Base-by-base conservation (phyloP, 2,797 vertebrate genomes). In the Eptatretus atami region DNA sequence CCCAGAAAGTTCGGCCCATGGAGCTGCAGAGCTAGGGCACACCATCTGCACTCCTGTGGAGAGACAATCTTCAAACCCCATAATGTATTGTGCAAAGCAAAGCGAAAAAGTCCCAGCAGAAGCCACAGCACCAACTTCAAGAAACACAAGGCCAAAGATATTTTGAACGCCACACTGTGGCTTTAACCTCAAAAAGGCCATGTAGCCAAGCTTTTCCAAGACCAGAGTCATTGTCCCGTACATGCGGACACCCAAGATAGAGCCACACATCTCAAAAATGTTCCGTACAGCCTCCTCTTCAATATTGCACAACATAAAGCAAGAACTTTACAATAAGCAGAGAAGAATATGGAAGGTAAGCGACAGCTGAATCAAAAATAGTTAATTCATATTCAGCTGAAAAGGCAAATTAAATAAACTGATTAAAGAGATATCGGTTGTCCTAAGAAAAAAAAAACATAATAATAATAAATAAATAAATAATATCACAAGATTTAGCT, bases 101-200 rank as follows among this genome's bases (percentile, higher is more conserved):
- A 52, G 69, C 2, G 64, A 15, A 64, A 44, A n/a, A 11, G 52
- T 52, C 15, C 63, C 52, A 44, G 19, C 19, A 19, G 15, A 24
- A n/a, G n/a, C 10, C 52, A 15, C 19, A 64, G 52, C 10, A 44
- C 11, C n/a, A 64, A 10, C 11, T n/a, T 10, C 15, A 15, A 11
- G 63, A 10, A 11, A 15, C 52, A 44, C 63, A n/a, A 9, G 13
- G 10, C 19, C 63, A 11, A 2, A 31, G 13, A 9, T 11, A 14
- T n/a, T n/a, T 52, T 10, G 15, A 9, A 11, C 61, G n/a, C 9
- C 1, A 10, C 4, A 1, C 2, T 15, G 31, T 52, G 2, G 57
- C 68, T 0, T 68, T n/a, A n/a, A 93, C 90, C 82, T 86, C 73
- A 65, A 93, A 95, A n/a, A 92, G 79, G 65, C n/a, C n/a, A 95